Base-by-base conservation (phyloP, 2,113 vertebrate genomes). In the Zapornia atra region DNA sequence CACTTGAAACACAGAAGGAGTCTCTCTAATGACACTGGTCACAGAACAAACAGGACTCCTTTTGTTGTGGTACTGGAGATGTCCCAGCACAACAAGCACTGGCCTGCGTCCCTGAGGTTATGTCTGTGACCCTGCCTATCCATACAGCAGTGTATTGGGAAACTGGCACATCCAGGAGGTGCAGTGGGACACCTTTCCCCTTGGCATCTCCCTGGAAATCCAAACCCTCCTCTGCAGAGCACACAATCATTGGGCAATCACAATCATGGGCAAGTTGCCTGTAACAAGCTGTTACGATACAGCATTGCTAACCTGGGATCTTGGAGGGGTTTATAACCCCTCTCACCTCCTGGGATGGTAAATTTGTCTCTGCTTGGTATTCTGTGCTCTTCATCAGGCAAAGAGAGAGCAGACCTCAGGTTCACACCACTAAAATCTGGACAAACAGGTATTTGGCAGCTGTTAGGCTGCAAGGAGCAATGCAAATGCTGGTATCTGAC, bases 111-210 rank as follows among this genome's bases (percentile, higher is more conserved):
- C 40, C 29, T 24, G 51, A 20, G 40, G 69, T 34, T 63, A 10
- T 1, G 1, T 15, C 70, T 2, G 5, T 66, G 53, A 21, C 29
- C 9, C n/a, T 17, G 3, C 22, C 53, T 34, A 8, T 34, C 28
- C 5, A 2, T 1, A 12, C 25, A 36, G 6, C 22, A 29, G 14
- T 4, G 21, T 7, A 3, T 14, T 2, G 5, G 60, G 46, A 38
- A 57, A 60, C 5, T 42, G 50, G 68, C 40, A 33, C 54, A 57
- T 8, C 15, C 64, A 12, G 5, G 7, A 22, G 10, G 29, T 26
- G 64, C 69, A 57, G 1, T 29, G 44, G 28, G 54, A 54, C 53
- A 17, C 34, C 44, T 21, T 54, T 40, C 15, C n/a, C 26, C 24
- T 26, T 7, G 18, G 12, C 11, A 20, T 7, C 59, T 53, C 50